Base-by-base conservation (phyloP, 2,797 vertebrate genomes). In the Phaenicophaeus curvirostris region DNA sequence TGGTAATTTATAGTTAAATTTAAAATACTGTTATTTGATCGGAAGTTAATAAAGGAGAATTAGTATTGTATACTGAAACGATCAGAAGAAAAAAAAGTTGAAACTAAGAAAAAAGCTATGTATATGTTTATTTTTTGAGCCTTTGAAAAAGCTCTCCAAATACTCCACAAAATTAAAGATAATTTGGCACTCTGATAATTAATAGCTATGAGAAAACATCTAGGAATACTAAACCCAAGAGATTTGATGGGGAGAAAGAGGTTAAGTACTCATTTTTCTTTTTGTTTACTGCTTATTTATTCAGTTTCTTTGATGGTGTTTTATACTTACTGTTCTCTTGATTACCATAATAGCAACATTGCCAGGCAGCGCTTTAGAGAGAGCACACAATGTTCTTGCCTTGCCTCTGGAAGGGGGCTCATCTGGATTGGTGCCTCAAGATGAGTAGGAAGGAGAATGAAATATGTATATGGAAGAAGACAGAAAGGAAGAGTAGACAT, bases 381-480 rank as follows among this genome's bases (percentile, higher is more conserved):
- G 33, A 83, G 83, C 76, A 13, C 37, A 2, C 9, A 1, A 3
- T 50, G 86, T 15, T 71, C 86, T 51, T 33, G 65, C 54, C 20
- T n/a, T 9, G 41, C 46, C 82, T 67, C 61, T 51, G 72, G 39
- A 37, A 77, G 6, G 37, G 46, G 24, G n/a, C 39, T 24, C n/a
- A 53, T 15, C 61, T 54, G 1, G 1, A 2, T 4, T 15, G 12
- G 65, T 2, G 39, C 2, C 46, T 66, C 11, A 1, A 2, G 16
- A 3, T 25, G 78, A 79, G 24, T 7, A 18, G 33, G 42, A 2
- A 27, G 44, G 66, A 81, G 42, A 41, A 19, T 71, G 87, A 9
- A 72, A 33, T 4, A 2, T 0, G 33, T 9, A 2, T 2, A 2
- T 16, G 85, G 71, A 46, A 50, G 51, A 18, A 0, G 42, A 20